Conservation (phyloP, 1,140 invertebrate species). For the Galendromus occidentalis region DNA sequence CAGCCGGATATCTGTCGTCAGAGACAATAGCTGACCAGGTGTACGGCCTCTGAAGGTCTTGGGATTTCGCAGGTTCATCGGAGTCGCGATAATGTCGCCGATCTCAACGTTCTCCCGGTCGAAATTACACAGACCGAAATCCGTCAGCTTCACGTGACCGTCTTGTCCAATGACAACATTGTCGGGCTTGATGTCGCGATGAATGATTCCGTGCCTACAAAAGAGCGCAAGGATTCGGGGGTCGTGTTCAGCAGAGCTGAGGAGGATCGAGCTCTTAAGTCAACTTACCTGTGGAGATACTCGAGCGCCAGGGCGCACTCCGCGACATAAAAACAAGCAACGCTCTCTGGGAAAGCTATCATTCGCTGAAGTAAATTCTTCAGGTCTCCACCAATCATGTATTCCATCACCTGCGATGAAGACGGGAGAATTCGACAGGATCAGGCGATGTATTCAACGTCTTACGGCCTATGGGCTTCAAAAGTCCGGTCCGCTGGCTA, state of each 20-base stretch:
- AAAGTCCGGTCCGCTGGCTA: no score
- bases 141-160: constrained; percentile 92
- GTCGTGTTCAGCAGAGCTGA: no score
- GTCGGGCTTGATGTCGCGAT: constrained; percentile 78
- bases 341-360: constrained; percentile 69
- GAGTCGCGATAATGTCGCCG: constrained; percentile 2
- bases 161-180: constrained; percentile 83
- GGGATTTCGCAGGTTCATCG: not conserved
- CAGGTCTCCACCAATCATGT: constrained; percentile 84
- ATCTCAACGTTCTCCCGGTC: not conserved
- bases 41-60: constrained; percentile 36
- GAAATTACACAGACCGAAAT: constrained; percentile 89
- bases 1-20: constrained; percentile 40
- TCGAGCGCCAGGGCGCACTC: constrained; percentile 80
- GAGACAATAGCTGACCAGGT: constrained; percentile 71
- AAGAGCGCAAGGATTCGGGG: no score
- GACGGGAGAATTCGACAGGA: constrained; percentile 9
- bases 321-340: constrained; percentile 76
- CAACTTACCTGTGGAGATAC: constrained; percentile 57
- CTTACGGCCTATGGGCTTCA: no score
- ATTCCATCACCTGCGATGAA: constrained; percentile 63
- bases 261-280: not conserved
- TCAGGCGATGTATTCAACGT: no score
- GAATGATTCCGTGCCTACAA: constrained; percentile 12
- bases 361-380: constrained; percentile 66